Base-by-base conservation (phyloP, 2,113 vertebrate species). In the Corapipo altera region DNA sequence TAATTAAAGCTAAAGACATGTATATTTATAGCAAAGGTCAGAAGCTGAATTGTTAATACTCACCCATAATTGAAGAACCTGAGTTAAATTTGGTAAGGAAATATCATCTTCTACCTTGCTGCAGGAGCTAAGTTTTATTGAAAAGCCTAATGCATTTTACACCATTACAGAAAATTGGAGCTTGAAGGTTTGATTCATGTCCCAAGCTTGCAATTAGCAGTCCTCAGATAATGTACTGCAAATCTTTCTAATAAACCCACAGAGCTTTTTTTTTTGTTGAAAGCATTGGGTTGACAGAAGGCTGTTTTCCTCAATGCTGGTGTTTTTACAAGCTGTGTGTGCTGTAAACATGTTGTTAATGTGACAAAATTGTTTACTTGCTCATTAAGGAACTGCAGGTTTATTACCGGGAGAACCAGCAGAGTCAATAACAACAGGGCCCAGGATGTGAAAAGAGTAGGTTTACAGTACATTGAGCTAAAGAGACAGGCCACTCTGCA, bases 161-260 rank as follows among this genome's bases (percentile, higher is more conserved):
- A 66, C 32, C 0, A 0, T 78, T 92, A 83, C 44, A 66, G 82
- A 81, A 94, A 95, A 94, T 88, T 86, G 66, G 32, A 91, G 46
- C 79, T 96, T 74, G 46, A 81, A 73, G 61, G 89, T 92, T 93
- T 92, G 69, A 87, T 85, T 91, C 21, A 22, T 88, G 44, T 77
- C 72, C 86, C 2, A 11, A 91, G 84, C 75, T 89, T 41, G 83
- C 84, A 91, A 96, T 97, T 97, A 95, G 52, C 76, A 95, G 65
- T 77, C 37, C 32, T 96, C 75, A 75, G 89, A 93, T 91, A 96
- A 96, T 67, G 81, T 87, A 84, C 88, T 93, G 67, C 57, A 92
- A 94, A 96, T 92, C 75, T 91, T 92, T 76, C 89, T 88, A 85
- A 95, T 92, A 97, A 92, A 95, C 61, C 46, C 58, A 32, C 35